phyloP scores from a whole-genome alignment of 2,113 vertebrate genomes.

The Bucco capensis region DNA sequence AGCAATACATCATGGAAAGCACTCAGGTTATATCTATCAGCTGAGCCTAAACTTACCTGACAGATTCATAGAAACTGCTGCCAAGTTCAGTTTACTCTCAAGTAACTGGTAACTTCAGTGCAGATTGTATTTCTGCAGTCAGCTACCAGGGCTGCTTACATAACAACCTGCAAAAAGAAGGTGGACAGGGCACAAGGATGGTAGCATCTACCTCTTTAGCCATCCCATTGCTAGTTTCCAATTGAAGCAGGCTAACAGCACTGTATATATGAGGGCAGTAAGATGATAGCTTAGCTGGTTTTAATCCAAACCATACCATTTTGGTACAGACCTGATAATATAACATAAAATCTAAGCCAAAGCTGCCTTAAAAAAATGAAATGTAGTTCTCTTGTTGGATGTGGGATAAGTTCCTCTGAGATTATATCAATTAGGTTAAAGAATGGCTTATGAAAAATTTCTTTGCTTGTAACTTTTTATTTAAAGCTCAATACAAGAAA shows the following conservation, averaged over 20 bases:
- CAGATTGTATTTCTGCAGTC: background rate
- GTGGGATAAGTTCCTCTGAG: background rate
- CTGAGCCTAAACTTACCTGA: background rate
- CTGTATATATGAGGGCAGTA: background rate
- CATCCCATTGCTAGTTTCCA: background rate
- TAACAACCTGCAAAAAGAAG: background rate
- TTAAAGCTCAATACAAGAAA: background rate
- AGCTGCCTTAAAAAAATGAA: background rate
- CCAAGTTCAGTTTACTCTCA: background rate
- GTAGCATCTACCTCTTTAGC: background rate
- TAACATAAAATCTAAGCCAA: background rate
- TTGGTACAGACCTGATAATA: background rate
- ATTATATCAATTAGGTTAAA: background rate
- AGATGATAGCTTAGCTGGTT: background rate
- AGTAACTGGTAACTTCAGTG: background rate
- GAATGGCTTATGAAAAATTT: background rate
- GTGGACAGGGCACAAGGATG: background rate
- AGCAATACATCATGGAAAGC: background rate
- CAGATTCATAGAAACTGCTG: background rate
- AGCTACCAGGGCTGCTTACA: background rate
- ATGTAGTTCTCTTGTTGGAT: background rate
- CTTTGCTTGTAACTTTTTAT: background rate
- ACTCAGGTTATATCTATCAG: background rate
- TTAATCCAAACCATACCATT: background rate
- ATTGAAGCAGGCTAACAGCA: background rate